These are phyloP conservation scores for Scarus forsteni DNA, from an alignment of 2,797 vertebrate species.

Conservation along the genomic window DNA sequence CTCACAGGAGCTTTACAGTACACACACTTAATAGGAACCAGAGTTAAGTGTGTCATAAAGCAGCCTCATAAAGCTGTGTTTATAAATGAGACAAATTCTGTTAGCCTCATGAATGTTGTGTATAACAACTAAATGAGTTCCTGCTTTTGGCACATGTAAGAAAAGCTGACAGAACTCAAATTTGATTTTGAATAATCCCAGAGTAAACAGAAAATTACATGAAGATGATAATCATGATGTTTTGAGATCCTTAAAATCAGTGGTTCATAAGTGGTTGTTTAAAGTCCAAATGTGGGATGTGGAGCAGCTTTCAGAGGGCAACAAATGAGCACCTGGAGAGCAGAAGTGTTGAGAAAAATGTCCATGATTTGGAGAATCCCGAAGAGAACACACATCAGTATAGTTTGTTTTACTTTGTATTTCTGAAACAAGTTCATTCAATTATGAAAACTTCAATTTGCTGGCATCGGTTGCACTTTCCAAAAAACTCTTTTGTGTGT, in stretches of 20 bases:
- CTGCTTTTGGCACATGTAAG: background rate
- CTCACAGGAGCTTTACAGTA: constrained; percentile 3
- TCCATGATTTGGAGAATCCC: too few relatives aligned
- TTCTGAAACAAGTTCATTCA: too few relatives aligned
- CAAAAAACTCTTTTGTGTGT: too few relatives aligned
- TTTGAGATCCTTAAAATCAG: background rate
- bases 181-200: background rate
- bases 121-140: constrained; percentile 16
- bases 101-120: constrained; percentile 20
- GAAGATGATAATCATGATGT: background rate
- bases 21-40: constrained; percentile 19
- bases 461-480: too few relatives aligned
- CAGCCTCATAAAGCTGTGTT: constrained; percentile 54
- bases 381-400: too few relatives aligned
- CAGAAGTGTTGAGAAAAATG: too few relatives aligned
- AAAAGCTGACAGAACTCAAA: constrained; percentile 8
- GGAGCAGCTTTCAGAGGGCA: too few relatives aligned
- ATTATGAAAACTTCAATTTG: too few relatives aligned
- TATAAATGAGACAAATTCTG: constrained; percentile 35
- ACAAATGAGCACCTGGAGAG: too few relatives aligned
- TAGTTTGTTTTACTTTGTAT: too few relatives aligned
- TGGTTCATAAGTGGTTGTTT: too few relatives aligned
- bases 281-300: too few relatives aligned
- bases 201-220: background rate
- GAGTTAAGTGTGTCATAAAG: constrained; percentile 43